Conservation (phyloP, 2,797 vertebrate species). For the Spheniscus humboldti region DNA sequence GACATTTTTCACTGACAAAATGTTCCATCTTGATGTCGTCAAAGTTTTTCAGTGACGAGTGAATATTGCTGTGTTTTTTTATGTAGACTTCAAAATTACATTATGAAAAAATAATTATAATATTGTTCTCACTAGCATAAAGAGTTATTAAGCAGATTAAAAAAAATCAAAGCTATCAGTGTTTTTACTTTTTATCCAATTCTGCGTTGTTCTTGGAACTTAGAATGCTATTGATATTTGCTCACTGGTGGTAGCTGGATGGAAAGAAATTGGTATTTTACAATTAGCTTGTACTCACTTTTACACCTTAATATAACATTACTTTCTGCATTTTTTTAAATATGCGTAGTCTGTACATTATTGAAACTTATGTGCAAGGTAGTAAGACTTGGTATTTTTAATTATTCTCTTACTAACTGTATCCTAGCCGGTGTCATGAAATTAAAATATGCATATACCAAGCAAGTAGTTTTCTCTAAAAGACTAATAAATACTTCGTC, state of each 20-base stretch:
- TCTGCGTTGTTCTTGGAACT: not conserved
- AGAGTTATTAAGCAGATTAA: not conserved
- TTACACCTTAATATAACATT: not conserved
- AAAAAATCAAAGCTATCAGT: not conserved
- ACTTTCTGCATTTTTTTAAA: not conserved
- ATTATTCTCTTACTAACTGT: not conserved
- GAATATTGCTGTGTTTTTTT: not conserved
- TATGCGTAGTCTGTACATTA: not conserved
- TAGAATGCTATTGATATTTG: accelerated
- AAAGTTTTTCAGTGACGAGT: not conserved
- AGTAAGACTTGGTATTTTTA: not conserved
- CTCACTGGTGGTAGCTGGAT: not conserved
- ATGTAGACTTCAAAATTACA: not conserved
- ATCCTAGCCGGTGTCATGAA: not conserved
- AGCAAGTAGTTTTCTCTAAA: not conserved
- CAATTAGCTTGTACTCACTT: not conserved
- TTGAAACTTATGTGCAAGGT: not conserved
- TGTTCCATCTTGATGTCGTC: not conserved
- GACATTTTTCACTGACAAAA: not conserved
- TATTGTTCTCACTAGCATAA: not conserved
- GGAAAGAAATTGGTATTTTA: not conserved
- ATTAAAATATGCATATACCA: not conserved
- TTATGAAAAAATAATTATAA: not conserved
- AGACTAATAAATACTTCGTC: not conserved
- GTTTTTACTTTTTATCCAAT: not conserved